Percentiles rank a stretch among this genome's conserved stretches.
These are phyloP conservation scores for Drosophila albomicans DNA, from an alignment of 1,140 invertebrate genomes.

Conservation along the genomic window DNA sequence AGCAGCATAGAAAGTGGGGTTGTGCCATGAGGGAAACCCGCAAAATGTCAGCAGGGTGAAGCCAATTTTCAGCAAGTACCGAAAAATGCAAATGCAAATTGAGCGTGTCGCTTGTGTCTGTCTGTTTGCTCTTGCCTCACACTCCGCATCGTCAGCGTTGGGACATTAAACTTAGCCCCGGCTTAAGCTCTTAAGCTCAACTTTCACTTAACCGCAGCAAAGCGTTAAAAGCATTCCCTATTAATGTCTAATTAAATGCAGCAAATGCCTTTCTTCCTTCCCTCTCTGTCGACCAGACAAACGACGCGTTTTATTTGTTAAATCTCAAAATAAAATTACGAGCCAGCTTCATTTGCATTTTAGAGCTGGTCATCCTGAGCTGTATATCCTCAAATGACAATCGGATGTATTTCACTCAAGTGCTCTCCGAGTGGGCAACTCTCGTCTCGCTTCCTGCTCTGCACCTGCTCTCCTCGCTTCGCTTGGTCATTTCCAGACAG, in stretches of 20 bases:
- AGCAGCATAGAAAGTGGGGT: too few species aligned
- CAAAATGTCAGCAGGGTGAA: conserved; percentile 23
- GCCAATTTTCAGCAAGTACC: conserved; percentile 27
- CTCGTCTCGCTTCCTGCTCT: conserved; percentile 26
- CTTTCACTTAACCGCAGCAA: conserved; percentile 77
- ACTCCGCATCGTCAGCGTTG: neutral
- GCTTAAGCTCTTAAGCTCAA: conserved; percentile 72
- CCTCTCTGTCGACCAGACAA: neutral
- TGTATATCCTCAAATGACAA: conserved; percentile 63
- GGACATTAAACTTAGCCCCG: conserved; percentile 68
- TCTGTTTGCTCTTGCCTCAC: neutral
- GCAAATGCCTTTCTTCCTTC: neutral
- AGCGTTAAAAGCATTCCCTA: conserved; percentile 46
- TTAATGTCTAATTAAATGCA: conserved; percentile 82
- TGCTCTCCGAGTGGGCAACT: conserved; percentile 30
- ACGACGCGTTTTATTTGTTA: conserved; percentile 24
- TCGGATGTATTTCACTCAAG: conserved; percentile 76
- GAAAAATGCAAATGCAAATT: conserved; percentile 73
- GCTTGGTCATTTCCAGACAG: neutral
- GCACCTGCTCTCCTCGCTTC: neutral
- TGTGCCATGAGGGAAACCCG: neutral
- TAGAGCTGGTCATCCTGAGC: conserved; percentile 61
- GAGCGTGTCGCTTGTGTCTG: conserved; percentile 29
- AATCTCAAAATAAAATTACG: conserved; percentile 50
- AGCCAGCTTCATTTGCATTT: conserved; percentile 74